phyloP scores from a whole-genome alignment of 2,888 invertebrate species.

The Amphipoea lucens region DNA sequence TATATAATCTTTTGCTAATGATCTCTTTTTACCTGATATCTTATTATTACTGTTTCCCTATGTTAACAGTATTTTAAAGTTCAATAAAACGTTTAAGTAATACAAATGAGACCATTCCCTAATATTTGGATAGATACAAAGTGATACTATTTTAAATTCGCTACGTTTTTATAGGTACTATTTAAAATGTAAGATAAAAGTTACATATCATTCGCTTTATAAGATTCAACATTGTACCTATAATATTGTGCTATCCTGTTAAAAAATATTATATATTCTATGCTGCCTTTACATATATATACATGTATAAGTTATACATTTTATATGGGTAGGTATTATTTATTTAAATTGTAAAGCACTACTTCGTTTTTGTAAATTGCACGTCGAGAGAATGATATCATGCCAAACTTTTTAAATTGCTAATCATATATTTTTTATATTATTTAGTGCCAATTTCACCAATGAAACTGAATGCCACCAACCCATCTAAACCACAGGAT shows the following conservation, averaged over 20 bases:
- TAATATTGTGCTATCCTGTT: conserved; percentile 76
- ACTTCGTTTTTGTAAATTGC: conserved; percentile 41
- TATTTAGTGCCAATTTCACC: conserved; percentile 13
- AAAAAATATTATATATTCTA: conserved; percentile 75
- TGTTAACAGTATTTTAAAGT: conserved; percentile 53
- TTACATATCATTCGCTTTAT: conserved; percentile 90
- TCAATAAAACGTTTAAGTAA: conserved; percentile 45
- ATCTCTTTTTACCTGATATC: conserved; percentile 51
- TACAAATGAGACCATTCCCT: conserved; percentile 75
- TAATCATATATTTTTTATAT: conserved; percentile 44
- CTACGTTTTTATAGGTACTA: conserved; percentile 74
- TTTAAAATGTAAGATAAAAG: conserved; percentile 83
- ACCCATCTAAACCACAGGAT: not conserved
- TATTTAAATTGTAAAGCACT: conserved; percentile 48
- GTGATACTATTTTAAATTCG: conserved; percentile 83
- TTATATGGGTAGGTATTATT: conserved; percentile 59
- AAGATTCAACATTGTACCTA: conserved; percentile 80
- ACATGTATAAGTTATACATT: conserved; percentile 59
- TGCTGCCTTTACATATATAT: conserved; percentile 76
- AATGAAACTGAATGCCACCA: not conserved
- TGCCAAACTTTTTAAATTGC: conserved; percentile 46
- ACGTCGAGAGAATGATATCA: conserved; percentile 31
- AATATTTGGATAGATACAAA: conserved; percentile 72
- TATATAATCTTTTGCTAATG: conserved; percentile 52
- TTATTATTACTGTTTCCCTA: conserved; percentile 46